Percentiles rank a stretch among this genome's conserved stretches.
phyloP scores from a whole-genome alignment of 2,888 invertebrate genomes.

The Nebria brevicollis region DNA sequence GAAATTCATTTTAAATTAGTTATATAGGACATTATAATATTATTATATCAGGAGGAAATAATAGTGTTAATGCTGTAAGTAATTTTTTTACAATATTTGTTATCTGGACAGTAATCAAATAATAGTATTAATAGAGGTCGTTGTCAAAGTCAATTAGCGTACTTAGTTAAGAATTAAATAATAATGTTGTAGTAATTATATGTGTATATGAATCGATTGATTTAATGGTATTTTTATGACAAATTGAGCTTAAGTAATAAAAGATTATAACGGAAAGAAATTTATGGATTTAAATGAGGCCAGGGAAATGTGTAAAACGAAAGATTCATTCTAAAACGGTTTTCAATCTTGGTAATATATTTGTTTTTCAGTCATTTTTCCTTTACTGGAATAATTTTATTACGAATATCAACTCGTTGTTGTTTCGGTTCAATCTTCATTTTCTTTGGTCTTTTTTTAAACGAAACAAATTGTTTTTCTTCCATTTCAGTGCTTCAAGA shows the following conservation, averaged over 20 bases:
- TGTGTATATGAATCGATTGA: background rate
- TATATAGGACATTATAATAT: too few relatives aligned
- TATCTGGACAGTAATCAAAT: too few relatives aligned
- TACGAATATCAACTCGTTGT: background rate
- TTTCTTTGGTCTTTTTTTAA: background rate
- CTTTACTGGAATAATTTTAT: background rate
- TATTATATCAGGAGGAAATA: too few relatives aligned
- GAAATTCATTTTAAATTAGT: too few relatives aligned
- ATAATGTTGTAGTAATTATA: background rate
- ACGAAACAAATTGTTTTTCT: background rate
- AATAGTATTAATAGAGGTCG: background rate
- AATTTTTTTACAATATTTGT: too few relatives aligned
- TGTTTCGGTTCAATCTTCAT: background rate
- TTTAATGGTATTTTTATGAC: background rate
- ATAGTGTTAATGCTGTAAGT: too few relatives aligned
- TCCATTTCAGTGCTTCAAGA: background rate
- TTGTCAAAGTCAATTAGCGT: background rate
- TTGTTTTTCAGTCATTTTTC: background rate
- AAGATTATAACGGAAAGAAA: background rate
- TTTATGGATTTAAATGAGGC: slow-evolving; percentile 1
- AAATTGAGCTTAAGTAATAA: background rate
- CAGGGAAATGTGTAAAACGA: background rate
- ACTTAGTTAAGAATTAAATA: background rate
- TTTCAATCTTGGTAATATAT: background rate
- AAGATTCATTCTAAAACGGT: background rate